Percentiles rank a stretch among this genome's conserved stretches.
Conservation (phyloP, 2,113 vertebrate genomes). For the Pyxicephalus adspersus region DNA sequence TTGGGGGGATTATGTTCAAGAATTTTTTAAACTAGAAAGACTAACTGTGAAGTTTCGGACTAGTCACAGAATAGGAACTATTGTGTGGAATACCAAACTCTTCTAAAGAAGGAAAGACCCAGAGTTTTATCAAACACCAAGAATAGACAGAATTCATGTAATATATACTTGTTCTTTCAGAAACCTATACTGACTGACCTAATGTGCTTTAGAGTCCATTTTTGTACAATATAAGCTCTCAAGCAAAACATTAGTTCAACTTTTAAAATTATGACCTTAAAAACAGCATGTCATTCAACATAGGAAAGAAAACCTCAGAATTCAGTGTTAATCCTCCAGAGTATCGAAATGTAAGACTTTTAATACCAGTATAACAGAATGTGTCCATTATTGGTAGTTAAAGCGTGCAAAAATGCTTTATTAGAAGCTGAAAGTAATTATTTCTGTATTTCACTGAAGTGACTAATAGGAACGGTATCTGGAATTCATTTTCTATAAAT, state of each 20-base stretch:
- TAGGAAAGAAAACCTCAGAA: constrained; percentile 36
- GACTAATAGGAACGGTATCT: no score
- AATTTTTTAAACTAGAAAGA: no score
- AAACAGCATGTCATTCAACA: constrained; percentile 53
- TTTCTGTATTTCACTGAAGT: no score
- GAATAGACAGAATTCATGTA: constrained; percentile 25
- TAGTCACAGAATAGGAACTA: no score
- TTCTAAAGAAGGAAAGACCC: not conserved
- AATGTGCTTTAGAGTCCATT: constrained; percentile 17
- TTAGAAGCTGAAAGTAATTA: no score
- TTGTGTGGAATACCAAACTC: not conserved
- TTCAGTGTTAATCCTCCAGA: not conserved
- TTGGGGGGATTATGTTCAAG: no score
- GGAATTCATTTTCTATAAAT: no score
- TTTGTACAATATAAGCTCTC: constrained; percentile 34
- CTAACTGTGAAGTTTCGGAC: not conserved
- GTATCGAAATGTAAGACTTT: not conserved
- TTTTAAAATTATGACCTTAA: constrained; percentile 53
- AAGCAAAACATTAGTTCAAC: constrained; percentile 44
- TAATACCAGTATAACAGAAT: not conserved
- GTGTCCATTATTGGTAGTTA: not conserved
- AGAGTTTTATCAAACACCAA: not conserved
- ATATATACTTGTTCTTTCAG: not conserved
- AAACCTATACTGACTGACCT: constrained; percentile 29
- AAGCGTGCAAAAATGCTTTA: not conserved